Conservation (phyloP, 1,140 invertebrate species). For the Pachypsylla venusta region DNA sequence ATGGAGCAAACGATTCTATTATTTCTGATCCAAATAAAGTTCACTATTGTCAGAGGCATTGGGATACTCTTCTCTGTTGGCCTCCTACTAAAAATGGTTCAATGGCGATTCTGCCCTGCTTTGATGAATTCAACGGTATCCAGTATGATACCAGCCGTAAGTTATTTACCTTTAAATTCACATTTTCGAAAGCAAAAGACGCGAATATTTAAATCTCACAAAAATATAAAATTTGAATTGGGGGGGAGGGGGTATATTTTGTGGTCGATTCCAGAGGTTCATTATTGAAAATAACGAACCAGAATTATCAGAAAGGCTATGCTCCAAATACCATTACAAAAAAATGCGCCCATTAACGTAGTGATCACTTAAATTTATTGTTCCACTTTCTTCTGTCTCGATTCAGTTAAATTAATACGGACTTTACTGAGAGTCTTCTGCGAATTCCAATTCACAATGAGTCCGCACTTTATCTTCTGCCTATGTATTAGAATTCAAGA, state of each 20-base stretch:
- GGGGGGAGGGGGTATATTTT: not conserved
- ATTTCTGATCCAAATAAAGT: not conserved
- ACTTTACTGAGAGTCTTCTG: no score
- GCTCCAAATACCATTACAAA: no score
- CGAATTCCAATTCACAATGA: no score
- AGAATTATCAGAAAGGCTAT: no score
- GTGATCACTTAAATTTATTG: no score
- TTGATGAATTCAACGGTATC: conserved; percentile 57
- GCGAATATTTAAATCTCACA: not conserved
- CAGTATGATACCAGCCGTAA: conserved; percentile 51
- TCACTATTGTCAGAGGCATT: conserved; percentile 39
- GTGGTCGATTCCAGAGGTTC: no score
- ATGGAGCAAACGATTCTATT: not conserved
- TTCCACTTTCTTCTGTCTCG: no score
- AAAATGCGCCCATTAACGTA: no score
- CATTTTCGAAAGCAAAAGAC: not conserved
- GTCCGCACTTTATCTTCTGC: no score
- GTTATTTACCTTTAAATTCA: conserved; percentile 14
- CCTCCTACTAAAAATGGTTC: conserved; percentile 46
- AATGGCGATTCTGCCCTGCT: conserved; percentile 48
- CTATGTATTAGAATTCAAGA: no score
- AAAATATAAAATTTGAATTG: not conserved
- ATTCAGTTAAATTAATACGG: no score
- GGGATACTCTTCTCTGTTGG: conserved; percentile 65
- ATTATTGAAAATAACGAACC: no score